Base-by-base conservation (phyloP, 2,797 vertebrate genomes). In the Channa striata region DNA sequence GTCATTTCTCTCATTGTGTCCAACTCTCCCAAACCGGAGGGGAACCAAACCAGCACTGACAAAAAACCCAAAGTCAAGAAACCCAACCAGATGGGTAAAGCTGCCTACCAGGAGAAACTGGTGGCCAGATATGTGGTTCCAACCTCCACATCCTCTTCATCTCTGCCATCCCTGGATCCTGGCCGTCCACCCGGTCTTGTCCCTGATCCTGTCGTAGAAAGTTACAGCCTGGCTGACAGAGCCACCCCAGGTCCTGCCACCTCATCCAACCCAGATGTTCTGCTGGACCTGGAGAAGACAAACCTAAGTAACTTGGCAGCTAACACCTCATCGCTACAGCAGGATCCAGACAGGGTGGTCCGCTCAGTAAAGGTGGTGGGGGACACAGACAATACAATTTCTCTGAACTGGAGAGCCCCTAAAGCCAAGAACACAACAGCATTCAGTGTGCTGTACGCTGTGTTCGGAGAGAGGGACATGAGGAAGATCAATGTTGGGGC, bases 381-480 rank as follows among this genome's bases (percentile, higher is more conserved):
- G 25, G 97, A 97, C 89, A 97, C 95, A 0, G 96, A 98, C 85
- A 96, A 97, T 87, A 97, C 96, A 0, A 96, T 97, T 66, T 95
- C 94, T 49, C 86, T 99, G 67, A 96, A 93, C 80, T 99, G 98
- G 98, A 96, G 97, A 83, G 95, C 95, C 0, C 97, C 96, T 0
- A 94, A 92, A 68, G 94, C 95, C 2, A 96, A 95, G 72, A 97
- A 96, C 89, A 94, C 93, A 0, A 97, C 97, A 0, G 89, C 94
- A 0, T 97, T 99, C 82, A 98, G 95, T 1, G 95, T 99, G 59
- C 93, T 99, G 19, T 99, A 99, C 0, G 95, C 96, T 0, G 72
- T 97, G 71, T 99, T 98, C 69, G 98, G 98, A 48, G 96, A 99
- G 84, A 91, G 89, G 30, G 95, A 97, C 78, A 99, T 99, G 98